phyloP scores from a whole-genome alignment of 2,888 invertebrate genomes.

The Antheraea assamensis region DNA sequence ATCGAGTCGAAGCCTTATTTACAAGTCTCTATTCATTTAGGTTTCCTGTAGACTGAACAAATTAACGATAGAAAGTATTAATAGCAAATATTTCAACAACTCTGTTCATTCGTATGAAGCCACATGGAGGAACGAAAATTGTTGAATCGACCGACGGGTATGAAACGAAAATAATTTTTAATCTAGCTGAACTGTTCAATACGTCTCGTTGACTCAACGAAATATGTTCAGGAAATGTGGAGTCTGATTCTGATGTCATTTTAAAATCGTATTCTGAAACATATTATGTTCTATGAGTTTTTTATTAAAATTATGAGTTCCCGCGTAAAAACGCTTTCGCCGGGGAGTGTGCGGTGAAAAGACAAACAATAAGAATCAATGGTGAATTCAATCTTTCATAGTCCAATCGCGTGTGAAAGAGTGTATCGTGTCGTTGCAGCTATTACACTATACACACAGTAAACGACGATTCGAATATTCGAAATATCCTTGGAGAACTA shows the following conservation, averaged over 20 bases:
- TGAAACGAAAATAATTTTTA: conserved; percentile 43
- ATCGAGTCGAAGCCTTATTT: no score
- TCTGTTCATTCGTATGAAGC: not conserved
- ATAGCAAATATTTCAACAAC: not conserved
- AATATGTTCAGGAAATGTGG: conserved; percentile 26
- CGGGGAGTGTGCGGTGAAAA: no score
- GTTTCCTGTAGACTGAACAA: not conserved
- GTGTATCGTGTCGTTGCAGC: no score
- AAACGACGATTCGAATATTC: no score
- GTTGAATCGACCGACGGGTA: conserved; percentile 23
- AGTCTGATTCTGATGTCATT: conserved; percentile 29
- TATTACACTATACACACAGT: no score
- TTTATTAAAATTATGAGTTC: no score
- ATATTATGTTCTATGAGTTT: not conserved
- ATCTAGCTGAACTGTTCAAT: conserved; percentile 42
- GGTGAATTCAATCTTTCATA: no score
- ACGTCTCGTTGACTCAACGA: conserved; percentile 37
- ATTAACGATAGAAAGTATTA: not conserved
- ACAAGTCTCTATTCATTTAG: no score
- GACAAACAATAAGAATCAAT: no score
- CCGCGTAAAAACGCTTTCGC: no score
- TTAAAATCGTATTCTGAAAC: conserved; percentile 15
- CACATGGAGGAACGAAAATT: not conserved
- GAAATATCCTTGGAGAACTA: no score
- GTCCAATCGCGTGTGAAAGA: no score